A percentile compares a stretch with the other conserved stretches of the same genome.
Conservation (phyloP, 1,140 invertebrate genomes). For the Lucilia sericata region DNA sequence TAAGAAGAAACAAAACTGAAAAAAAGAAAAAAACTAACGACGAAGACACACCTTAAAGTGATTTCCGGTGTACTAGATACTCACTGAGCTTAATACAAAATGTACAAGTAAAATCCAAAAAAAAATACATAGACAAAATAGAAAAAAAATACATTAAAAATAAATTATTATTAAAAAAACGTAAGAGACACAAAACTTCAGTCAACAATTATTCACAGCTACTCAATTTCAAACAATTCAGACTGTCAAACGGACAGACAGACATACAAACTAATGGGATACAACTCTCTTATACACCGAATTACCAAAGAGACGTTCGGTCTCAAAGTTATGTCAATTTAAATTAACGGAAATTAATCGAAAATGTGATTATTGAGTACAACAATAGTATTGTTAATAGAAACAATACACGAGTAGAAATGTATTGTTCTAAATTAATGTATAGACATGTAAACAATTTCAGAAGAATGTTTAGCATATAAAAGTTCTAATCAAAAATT, state of each 20-base stretch:
- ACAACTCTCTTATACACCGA: neutral
- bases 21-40: neutral
- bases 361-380: slow-evolving; percentile 22
- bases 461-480: no score
- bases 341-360: slow-evolving; percentile 35
- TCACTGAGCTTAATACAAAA: slow-evolving; percentile 33
- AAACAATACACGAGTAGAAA: neutral
- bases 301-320: neutral
- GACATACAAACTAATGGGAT: no score
- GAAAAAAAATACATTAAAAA: neutral
- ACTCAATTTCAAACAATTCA: neutral
- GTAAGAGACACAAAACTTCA: neutral
- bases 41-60: slow-evolving; percentile 37
- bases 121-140: neutral
- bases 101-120: no score
- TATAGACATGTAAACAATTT: no score
- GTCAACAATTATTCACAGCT: neutral
- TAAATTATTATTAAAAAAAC: neutral
- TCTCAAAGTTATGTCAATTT: slow-evolving; percentile 24
- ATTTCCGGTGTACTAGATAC: slow-evolving; percentile 43
- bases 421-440: no score
- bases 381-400: neutral
- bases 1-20: neutral
- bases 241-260: no score
- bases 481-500: no score